Evolutionary conservation across 2,797 vertebrate species (phyloP).

Genomic region (Pteronotus mesoamericanus): DNA sequence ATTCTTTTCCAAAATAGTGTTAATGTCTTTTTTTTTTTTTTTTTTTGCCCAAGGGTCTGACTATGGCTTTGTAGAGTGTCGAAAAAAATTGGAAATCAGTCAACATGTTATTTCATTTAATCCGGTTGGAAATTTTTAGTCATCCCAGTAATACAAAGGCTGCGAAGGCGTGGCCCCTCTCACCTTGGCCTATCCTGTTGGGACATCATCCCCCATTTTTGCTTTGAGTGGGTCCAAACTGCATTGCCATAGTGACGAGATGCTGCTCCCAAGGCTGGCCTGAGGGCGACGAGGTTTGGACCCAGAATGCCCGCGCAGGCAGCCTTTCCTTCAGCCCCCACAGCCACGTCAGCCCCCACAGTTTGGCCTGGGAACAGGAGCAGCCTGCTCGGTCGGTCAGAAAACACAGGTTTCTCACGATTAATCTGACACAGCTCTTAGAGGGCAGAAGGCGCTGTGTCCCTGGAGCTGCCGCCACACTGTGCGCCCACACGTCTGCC

Average conservation of each 20-base stretch:
- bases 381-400: not conserved
- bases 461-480: rapidly evolving
- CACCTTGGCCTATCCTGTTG: rapidly evolving
- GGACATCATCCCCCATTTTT: rapidly evolving
- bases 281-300: not conserved
- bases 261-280: not conserved
- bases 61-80: not conserved
- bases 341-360: rapidly evolving
- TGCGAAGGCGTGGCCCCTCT: not conserved
- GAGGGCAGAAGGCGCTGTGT: not conserved
- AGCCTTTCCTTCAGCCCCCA: not conserved
- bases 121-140: not conserved
- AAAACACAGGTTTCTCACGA: not conserved
- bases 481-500: too few relatives aligned
- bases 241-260: rapidly evolving
- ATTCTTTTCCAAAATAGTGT: not conserved
- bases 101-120: not conserved
- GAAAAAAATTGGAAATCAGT: not conserved
- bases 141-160: not conserved
- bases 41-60: not conserved
- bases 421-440: rapidly evolving
- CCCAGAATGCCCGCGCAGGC: not conserved
- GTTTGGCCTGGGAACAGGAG: not conserved
- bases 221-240: not conserved
- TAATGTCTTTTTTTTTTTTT: not conserved